phyloP scores from a whole-genome alignment of 2,888 invertebrate species.

The Hypsopygia costalis region DNA sequence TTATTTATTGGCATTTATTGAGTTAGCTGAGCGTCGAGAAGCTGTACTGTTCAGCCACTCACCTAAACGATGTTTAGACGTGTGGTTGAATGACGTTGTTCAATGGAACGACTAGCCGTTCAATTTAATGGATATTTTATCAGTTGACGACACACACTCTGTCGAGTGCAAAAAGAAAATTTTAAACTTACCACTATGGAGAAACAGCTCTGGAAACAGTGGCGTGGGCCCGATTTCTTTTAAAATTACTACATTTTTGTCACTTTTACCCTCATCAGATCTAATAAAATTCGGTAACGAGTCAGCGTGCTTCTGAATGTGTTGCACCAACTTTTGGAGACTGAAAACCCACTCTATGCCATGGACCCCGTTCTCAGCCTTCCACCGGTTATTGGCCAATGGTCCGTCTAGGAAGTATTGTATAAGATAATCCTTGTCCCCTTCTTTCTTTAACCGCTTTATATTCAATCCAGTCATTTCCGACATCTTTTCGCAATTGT shows the following conservation, averaged over 20 bases:
- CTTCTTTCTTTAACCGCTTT: slow-evolving; percentile 44
- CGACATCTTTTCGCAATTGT: slow-evolving; percentile 47
- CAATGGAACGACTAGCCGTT: no score
- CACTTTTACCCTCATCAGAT: slow-evolving; percentile 26
- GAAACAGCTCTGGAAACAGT: slow-evolving; percentile 28
- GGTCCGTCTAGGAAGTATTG: slow-evolving; percentile 54
- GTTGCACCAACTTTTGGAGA: slow-evolving; percentile 46
- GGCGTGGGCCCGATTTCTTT: slow-evolving; percentile 43
- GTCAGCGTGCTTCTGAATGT: slow-evolving; percentile 41
- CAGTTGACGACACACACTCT: no score
- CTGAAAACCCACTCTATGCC: slow-evolving; percentile 46
- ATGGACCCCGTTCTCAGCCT: slow-evolving; percentile 39
- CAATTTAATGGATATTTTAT: no score
- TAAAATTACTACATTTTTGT: slow-evolving; percentile 26
- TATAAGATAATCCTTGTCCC: slow-evolving; percentile 51
- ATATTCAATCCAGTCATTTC: slow-evolving; percentile 56
- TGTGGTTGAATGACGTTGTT: no score
- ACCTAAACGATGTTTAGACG: no score
- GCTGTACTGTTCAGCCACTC: no score
- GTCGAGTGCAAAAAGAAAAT: no score
- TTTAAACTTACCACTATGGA: slow-evolving; percentile 26
- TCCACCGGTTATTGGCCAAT: slow-evolving; percentile 43
- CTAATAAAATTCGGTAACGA: slow-evolving; percentile 27
- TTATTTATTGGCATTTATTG: no score
- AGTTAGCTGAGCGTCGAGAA: no score